These are phyloP conservation scores for Tenthredo distinguenda DNA, from an alignment of 2,888 invertebrate genomes.

Conservation along the genomic window DNA sequence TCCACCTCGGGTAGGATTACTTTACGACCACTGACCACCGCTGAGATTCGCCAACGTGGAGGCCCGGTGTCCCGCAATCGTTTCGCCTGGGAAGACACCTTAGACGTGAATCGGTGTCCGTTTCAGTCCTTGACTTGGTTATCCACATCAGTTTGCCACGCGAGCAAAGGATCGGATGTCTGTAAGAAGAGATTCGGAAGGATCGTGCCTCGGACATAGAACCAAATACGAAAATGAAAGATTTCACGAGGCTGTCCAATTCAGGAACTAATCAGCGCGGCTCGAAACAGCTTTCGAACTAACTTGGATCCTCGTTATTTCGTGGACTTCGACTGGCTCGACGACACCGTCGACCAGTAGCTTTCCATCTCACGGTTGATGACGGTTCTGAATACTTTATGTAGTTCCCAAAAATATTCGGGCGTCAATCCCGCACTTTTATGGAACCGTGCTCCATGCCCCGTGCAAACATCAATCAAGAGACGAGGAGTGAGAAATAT, in stretches of 20 bases:
- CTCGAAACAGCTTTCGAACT: not conserved
- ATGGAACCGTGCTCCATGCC: not conserved
- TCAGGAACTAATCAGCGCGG: not conserved
- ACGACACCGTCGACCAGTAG: not conserved
- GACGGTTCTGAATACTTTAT: not conserved
- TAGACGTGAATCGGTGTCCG: slow-evolving; percentile 12
- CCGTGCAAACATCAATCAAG: not conserved
- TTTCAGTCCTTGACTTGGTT: slow-evolving; percentile 44
- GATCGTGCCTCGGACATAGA: not conserved
- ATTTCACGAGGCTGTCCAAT: not conserved
- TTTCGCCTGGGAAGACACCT: slow-evolving; percentile 42
- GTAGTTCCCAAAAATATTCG: not conserved
- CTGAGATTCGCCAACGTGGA: slow-evolving; percentile 36
- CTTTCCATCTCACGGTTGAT: not conserved
- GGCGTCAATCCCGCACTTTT: not conserved
- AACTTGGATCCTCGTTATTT: not conserved
- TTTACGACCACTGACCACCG: slow-evolving; percentile 51
- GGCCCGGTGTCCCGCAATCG: slow-evolving; percentile 41
- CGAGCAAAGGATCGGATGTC: slow-evolving; percentile 24
- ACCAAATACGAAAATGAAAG: not conserved
- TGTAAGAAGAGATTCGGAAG: slow-evolving; percentile 1
- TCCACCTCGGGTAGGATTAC: slow-evolving; percentile 28
- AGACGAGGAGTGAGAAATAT: not conserved
- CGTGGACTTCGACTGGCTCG: not conserved
- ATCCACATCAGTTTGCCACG: slow-evolving; percentile 10